Conservation (phyloP, 2,888 invertebrate genomes). For the Xanthorhoe designata region DNA sequence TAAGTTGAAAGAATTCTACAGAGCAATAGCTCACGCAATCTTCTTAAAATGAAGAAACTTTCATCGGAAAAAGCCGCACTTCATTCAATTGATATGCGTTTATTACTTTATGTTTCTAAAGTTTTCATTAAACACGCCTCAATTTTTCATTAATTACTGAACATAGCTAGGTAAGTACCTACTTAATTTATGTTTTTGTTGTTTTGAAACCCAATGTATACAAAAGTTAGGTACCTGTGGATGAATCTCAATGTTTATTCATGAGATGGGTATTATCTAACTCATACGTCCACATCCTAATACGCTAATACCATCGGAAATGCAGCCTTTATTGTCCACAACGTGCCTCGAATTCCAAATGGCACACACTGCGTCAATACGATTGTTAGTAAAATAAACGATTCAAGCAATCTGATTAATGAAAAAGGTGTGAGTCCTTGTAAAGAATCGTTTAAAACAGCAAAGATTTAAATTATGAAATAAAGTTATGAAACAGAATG, state of each 20-base stretch:
- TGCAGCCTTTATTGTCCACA: conserved; percentile 69
- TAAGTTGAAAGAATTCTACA: conserved; percentile 11
- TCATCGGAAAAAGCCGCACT: conserved; percentile 13
- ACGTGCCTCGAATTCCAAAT: conserved; percentile 67
- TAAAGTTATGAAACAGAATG: conserved; percentile 19
- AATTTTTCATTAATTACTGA: not conserved
- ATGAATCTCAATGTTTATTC: conserved; percentile 56
- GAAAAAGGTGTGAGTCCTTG: conserved; percentile 29
- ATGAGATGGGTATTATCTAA: conserved; percentile 67
- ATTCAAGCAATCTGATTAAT: conserved; percentile 35
- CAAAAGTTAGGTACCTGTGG: not conserved
- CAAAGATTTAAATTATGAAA: conserved; percentile 7
- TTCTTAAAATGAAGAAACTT: conserved; percentile 51
- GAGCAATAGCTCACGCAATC: conserved; percentile 57
- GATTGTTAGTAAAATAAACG: conserved; percentile 42
- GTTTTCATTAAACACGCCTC: too few relatives aligned
- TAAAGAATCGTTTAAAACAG: conserved; percentile 5
- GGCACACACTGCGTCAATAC: conserved; percentile 61
- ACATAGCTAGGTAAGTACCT: not conserved
- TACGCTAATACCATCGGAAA: conserved; percentile 68
- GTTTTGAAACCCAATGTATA: not conserved
- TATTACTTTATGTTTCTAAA: too few relatives aligned
- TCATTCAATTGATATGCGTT: too few relatives aligned
- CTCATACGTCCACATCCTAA: conserved; percentile 71
- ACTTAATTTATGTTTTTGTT: not conserved